Evolutionary conservation across 1,140 invertebrate species (phyloP), one percentile per base, ranked within the genome.

Genomic region (Diachasmimorpha longicaudata): DNA sequence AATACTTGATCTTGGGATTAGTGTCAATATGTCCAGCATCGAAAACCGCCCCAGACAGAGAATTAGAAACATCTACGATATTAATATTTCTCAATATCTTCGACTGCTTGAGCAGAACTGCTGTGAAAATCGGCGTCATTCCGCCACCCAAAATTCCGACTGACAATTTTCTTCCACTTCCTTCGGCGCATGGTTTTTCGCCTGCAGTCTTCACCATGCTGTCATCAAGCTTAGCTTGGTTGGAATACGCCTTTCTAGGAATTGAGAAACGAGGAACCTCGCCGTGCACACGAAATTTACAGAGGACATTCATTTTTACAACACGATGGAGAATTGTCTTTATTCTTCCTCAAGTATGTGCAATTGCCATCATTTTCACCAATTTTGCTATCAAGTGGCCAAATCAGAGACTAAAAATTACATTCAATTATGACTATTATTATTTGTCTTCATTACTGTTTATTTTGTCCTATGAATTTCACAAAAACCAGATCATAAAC

Each of bases 81-180:
- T 83, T 77, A 58, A 87, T 80, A 0, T 44, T 70, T 55, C 84
- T 84, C 71, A 87, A 83, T 0, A 81, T 31, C 44, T 77, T 81
- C 71, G 81, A 85, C 78, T 88, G 85, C 74, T 87, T 88, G 9
- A 88, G 72, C 63, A 88, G 78, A 46, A 85, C 19, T 10, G 81
- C 75, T 14, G 84, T 77, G 66, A 83, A 86, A 46, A 83, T 76
- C 6, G 82, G 71, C 0, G 80, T 70, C 13, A 69, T 78, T 58
- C 83, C 83, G 42, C 85, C 84, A 6, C 86, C 87, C 13, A 87
- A 81, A 42, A 88, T 82, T 52, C 79, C 82, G 19, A 88, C 78
- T 31, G 79, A 75, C 58, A 87, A 4, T 11, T 77, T 67, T 25
- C 76, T 39, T 68, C 75, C 76, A 72, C 4, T 5, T 8, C 37